Evolutionary conservation across 2,888 invertebrate species (phyloP), one percentile per base, ranked within the genome.

Genomic region (Sinopyrophorus schimmeli): DNA sequence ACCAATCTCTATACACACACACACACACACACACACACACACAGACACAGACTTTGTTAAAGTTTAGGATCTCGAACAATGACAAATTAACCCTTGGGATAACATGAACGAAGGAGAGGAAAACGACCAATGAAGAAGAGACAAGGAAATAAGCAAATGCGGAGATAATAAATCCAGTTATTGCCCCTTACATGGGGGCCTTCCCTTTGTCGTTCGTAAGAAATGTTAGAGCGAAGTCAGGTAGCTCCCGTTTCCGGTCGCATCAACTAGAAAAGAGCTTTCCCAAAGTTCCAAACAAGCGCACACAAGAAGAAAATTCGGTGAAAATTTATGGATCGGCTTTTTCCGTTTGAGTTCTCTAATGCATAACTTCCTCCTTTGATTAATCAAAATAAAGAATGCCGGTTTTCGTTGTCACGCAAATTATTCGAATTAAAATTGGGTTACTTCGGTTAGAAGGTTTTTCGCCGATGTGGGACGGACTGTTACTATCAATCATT

Each of bases 191-290:
- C n/a, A 24, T 10, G 24, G 15, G 39, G n/a, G n/a, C n/a, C n/a
- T 24, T 9, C 20, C 31, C 12, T 10, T 21, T 10, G 16, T 18
- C 24, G 35, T n/a, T 21, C 17, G 15, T 16, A 38, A 11, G 14
- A 21, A 15, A 47, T 47, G 44, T 44, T 28, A 35, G 2, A 38
- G 32, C 27, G 34, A 38, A 31, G 42, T 52, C 43, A 52, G 43
- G 38, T 52, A 10, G 37, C 16, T 37, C 43, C 42, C 47, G 34
- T 47, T 52, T 47, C 47, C 52, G 32, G 7, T 16, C 7, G 11
- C 16, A 3, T 30, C 16, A 30, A 9, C 16, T n/a, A n/a, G n/a
- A n/a, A n/a, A n/a, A n/a, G n/a, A n/a, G n/a, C n/a, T n/a, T n/a
- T n/a, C n/a, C n/a, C n/a, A n/a, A n/a, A n/a, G n/a, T n/a, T n/a